Evolutionary conservation across 2,113 vertebrate species (phyloP), one percentile per base, ranked within the genome.

Genomic region (Spheniscus mendiculus): DNA sequence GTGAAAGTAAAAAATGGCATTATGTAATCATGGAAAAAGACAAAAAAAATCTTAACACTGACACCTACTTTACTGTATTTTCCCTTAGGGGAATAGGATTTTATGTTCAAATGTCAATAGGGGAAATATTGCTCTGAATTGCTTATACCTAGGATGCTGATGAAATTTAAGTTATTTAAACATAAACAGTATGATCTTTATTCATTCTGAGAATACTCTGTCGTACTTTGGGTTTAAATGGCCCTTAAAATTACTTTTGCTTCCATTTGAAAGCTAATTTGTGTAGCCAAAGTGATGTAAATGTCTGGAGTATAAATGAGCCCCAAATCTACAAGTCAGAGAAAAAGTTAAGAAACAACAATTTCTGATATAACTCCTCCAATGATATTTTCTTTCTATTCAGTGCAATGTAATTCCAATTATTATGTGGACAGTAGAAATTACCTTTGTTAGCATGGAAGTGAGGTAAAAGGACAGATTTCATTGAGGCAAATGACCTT

Each of bases 241-340:
- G 77, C 91, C 93, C 89, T 96, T 94, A 96, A 94, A 93, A 91
- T 96, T 91, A 92, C 77, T 73, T 85, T 55, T 87, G 45, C 67
- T 87, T 89, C 81, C 56, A 49, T 62, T 11, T 65, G 87, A 79
- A 95, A 95, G 52, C 53, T 82, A 85, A 87, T 89, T 61, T 89
- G 53, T 79, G 66, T 58, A 82, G 77, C 53, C 53, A 63, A 92
- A 94, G 62, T 85, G 78, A 89, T 56, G 78, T 40, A 93, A 95
- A 87, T 58, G 8, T 63, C 92, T 86, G 44, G 11, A 89, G 65
- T 52, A 59, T 30, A 95, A 94, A 72, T 36, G 21, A 95, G 38
- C 6, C 32, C n/a, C 50, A 85, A 80, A 83, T 72, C 17, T 63
- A n/a, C 1, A 9, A 82, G 25, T 77, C 73, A 61, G 44, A 89